Evolutionary conservation across 2,113 vertebrate species (phyloP).

Genomic region (Lucifuga dentata): DNA sequence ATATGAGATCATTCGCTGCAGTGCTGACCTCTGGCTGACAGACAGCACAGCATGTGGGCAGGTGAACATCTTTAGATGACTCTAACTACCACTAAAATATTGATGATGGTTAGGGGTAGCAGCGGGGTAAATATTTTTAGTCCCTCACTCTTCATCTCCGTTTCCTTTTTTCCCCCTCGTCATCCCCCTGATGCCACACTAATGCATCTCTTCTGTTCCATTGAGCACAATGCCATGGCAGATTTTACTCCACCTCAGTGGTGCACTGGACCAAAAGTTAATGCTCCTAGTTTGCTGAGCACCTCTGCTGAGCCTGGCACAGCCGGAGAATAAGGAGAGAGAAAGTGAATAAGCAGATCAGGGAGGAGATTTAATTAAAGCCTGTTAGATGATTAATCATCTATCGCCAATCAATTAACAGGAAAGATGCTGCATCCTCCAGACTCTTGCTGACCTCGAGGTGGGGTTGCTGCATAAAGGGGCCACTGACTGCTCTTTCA

Average conservation of each 20-base stretch:
- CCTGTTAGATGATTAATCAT: conserved; percentile 72
- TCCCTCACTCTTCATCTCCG: conserved; percentile 66
- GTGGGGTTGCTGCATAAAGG: conserved; percentile 59
- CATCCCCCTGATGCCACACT: conserved; percentile 73
- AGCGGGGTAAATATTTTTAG: conserved; percentile 77
- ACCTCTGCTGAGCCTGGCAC: conserved; percentile 33
- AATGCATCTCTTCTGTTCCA: conserved; percentile 82
- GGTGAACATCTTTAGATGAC: conserved; percentile 67
- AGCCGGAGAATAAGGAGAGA: conserved; percentile 13
- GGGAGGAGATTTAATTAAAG: conserved; percentile 79
- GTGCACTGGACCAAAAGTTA: conserved; percentile 70
- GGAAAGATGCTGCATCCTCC: conserved; percentile 50
- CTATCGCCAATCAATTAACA: conserved; percentile 71
- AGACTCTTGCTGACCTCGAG: conserved; percentile 66
- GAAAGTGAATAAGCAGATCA: conserved; percentile 38
- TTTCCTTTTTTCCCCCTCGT: conserved; percentile 41
- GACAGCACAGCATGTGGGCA: conserved; percentile 62
- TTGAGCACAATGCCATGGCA: conserved; percentile 76
- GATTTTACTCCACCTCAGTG: conserved; percentile 68
- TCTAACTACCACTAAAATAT: conserved; percentile 73
- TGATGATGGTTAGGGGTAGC: conserved; percentile 58
- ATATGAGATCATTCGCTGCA: conserved; percentile 75
- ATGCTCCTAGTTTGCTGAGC: conserved; percentile 65
- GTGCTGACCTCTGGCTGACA: conserved; percentile 77
- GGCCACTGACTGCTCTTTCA: conserved; percentile 59